These are phyloP conservation scores for Chelonus formosanus DNA, from an alignment of 2,888 invertebrate genomes.

Conservation along the genomic window DNA sequence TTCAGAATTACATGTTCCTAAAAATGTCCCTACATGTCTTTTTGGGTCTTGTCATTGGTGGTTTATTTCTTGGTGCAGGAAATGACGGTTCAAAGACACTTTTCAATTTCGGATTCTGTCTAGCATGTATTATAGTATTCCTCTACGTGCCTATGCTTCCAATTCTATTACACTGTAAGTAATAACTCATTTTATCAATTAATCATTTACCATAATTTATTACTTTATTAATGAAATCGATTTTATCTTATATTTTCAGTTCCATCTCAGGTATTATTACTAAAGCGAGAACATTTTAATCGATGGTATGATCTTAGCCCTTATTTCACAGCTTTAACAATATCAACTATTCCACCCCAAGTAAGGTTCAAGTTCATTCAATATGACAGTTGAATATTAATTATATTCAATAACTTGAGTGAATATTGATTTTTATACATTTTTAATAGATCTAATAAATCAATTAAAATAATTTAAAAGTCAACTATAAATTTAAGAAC, in stretches of 20 bases:
- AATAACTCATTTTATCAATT: too few relatives aligned
- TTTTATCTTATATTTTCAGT: constrained; percentile 65
- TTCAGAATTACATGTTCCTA: constrained; percentile 76
- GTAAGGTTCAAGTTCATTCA: constrained; percentile 54
- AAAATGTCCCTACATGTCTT: constrained; percentile 75
- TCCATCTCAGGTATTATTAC: constrained; percentile 78
- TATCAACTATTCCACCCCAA: constrained; percentile 78
- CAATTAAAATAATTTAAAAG: too few relatives aligned
- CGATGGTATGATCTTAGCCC: constrained; percentile 84
- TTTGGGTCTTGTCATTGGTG: constrained; percentile 75
- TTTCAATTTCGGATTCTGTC: constrained; percentile 86
- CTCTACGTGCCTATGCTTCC: constrained; percentile 87
- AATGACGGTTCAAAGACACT: constrained; percentile 83
- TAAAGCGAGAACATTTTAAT: constrained; percentile 86
- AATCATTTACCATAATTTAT: too few relatives aligned
- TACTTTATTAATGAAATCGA: constrained; percentile 1
- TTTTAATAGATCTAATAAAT: too few relatives aligned
- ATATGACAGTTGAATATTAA: too few relatives aligned
- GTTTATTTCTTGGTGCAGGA: constrained; percentile 77
- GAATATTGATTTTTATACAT: too few relatives aligned
- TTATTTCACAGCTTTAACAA: constrained; percentile 78
- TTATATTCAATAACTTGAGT: too few relatives aligned
- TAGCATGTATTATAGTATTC: constrained; percentile 80
- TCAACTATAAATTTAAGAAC: too few relatives aligned
- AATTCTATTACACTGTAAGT: constrained; percentile 81